Conservation (phyloP, 1,140 invertebrate species). For the Dendroctonus ponderosae region DNA sequence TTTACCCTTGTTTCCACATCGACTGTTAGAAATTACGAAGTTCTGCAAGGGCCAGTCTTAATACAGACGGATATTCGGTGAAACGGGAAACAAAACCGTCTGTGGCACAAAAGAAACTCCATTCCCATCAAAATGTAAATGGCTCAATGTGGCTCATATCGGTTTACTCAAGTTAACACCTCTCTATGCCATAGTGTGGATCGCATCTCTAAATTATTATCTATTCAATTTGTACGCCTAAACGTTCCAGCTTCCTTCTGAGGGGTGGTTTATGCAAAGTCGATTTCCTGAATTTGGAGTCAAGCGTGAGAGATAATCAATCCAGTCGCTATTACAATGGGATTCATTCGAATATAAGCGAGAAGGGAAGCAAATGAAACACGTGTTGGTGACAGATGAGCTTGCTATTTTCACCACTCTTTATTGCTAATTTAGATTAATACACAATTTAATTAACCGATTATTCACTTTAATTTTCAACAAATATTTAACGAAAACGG, state of each 20-base stretch:
- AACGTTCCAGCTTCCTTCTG: slow-evolving; percentile 26
- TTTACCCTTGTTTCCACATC: slow-evolving; percentile 16
- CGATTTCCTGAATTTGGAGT: slow-evolving; percentile 26
- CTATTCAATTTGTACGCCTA: slow-evolving; percentile 34
- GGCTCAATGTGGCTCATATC: slow-evolving; percentile 43
- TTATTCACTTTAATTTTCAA: too few species aligned
- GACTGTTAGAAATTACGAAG: slow-evolving; percentile 11
- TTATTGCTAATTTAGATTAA: too few species aligned
- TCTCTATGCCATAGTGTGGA: slow-evolving; percentile 17
- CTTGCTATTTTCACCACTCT: too few species aligned
- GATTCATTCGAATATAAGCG: neutral
- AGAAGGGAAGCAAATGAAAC: too few species aligned
- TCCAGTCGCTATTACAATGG: slow-evolving; percentile 7
- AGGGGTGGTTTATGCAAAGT: slow-evolving; percentile 27
- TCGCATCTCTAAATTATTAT: slow-evolving; percentile 31
- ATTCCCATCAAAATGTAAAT: slow-evolving; percentile 46
- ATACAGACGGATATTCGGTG: slow-evolving; percentile 20
- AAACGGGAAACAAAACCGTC: slow-evolving; percentile 8
- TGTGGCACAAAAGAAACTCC: slow-evolving; percentile 41
- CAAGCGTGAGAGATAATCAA: slow-evolving; percentile 28
- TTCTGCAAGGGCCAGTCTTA: slow-evolving; percentile 25
- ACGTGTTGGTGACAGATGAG: too few species aligned
- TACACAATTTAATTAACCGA: too few species aligned
- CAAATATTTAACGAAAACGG: too few species aligned
- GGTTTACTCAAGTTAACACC: slow-evolving; percentile 24